A percentile compares a stretch with the other conserved stretches of the same genome.
Conservation (phyloP, 2,797 vertebrate species). For the Sciaenops ocellatus region DNA sequence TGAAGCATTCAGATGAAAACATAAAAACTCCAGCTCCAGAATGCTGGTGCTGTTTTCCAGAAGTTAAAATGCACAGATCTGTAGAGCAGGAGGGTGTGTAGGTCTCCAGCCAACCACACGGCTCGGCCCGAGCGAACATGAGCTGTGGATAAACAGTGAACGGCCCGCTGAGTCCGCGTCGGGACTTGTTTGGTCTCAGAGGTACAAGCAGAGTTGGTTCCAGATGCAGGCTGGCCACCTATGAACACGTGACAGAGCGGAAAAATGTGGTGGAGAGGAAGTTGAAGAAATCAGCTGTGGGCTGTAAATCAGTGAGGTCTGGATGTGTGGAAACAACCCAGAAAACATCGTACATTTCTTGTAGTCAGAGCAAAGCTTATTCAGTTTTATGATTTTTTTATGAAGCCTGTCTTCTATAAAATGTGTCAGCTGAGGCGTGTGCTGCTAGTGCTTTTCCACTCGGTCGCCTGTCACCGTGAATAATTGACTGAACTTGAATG, state of each 20-base stretch:
- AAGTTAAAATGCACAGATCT: neutral
- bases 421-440: neutral
- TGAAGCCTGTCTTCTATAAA: neutral
- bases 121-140: neutral
- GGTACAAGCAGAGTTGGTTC: neutral
- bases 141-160: neutral
- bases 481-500: neutral
- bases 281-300: constrained; percentile 1
- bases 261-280: neutral
- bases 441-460: neutral
- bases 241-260: neutral
- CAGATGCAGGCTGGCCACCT: constrained; percentile 18
- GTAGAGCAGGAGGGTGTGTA: neutral
- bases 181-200: neutral
- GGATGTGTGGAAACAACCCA: neutral
- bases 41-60: too few species aligned
- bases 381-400: too few species aligned
- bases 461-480: neutral
- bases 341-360: neutral
- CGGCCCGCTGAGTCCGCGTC: neutral
- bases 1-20: neutral
- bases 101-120: neutral
- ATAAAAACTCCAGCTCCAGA: neutral
- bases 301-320: constrained; percentile 5
- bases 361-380: neutral